Evolutionary conservation across 2,888 invertebrate species (phyloP), one percentile per base, ranked within the genome.

Genomic region (Drosophila rubida): DNA sequence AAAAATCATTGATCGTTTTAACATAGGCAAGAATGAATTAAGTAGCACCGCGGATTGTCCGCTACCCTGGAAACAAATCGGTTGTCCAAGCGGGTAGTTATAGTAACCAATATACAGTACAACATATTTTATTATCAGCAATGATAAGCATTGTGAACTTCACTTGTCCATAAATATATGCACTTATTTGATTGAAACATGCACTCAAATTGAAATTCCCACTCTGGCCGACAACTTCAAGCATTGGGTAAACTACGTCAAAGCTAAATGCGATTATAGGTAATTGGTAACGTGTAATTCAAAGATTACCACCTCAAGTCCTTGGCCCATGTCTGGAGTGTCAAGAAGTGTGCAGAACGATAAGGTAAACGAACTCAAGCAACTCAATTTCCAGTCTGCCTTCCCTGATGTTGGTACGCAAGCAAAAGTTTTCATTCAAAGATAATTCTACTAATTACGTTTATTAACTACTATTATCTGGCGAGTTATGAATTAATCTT

Each of bases 401-500:
- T 32, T 6, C 9, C 35, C 2, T 14, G 13, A 5, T 13, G 32
- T 13, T n/a, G 3, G 14, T 35, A 14, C 25, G 14, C 16, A 9
- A 2, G 27, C 25, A 27, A 39, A n/a, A 16, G 13, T 37, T 37
- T 37, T 37, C 35, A 37, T 13, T 37, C 50, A 37, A 16, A n/a
- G 7, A 23, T 16, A 25, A 39, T 51, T 39, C 51, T 8, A 5
- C 39, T 41, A 51, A 51, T 51, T 41, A 41, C 37, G 37, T 50
- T 39, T 50, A 50, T 50, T 50, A 16, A 50, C 49, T 16, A 22
- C 14, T 7, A 8, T 64, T 27, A 42, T 49, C 32, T 35, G 7
- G n/a, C 35, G 13, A 14, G 35, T 14, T 37, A 13, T 61, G 27
- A 65, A 23, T 76, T 27, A 50, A 16, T 54, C 54, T 65, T 71